phyloP scores from a whole-genome alignment of 2,888 invertebrate genomes.

The Patella caerulea region DNA sequence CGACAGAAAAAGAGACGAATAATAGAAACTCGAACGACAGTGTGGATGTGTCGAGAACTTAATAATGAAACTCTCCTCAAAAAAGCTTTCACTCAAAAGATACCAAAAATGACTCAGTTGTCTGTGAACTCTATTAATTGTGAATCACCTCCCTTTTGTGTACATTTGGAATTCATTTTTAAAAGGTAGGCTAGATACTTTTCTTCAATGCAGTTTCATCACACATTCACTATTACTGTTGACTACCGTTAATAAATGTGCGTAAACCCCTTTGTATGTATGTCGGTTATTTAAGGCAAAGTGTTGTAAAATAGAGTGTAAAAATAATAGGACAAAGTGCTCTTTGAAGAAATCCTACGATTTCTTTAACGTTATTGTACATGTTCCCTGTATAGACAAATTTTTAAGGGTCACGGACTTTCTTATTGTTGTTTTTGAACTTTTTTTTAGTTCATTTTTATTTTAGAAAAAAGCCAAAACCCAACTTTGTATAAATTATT shows the following conservation, averaged over 20 bases:
- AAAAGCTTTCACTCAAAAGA: too few relatives aligned
- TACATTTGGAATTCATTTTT: constrained; percentile 8
- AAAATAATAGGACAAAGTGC: constrained; percentile 9
- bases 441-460: too few relatives aligned
- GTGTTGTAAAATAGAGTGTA: constrained; percentile 7
- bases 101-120: background rate
- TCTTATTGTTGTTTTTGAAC: background rate
- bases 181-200: constrained; percentile 10
- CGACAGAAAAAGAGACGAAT: too few relatives aligned
- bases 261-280: background rate
- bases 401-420: background rate
- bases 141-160: background rate
- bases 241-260: constrained; percentile 1
- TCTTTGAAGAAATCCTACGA: background rate
- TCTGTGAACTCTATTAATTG: constrained; percentile 6
- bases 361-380: constrained; percentile 4
- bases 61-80: too few relatives aligned
- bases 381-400: constrained; percentile 6
- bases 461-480: too few relatives aligned
- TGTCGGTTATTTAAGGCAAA: background rate
- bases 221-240: too few relatives aligned
- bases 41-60: too few relatives aligned
- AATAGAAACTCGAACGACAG: too few relatives aligned
- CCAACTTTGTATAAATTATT: too few relatives aligned
- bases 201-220: background rate